Evolutionary conservation across 2,113 vertebrate genomes (phyloP), one percentile per base, ranked within the genome.

Genomic region (Dicrurus megarhynchus): DNA sequence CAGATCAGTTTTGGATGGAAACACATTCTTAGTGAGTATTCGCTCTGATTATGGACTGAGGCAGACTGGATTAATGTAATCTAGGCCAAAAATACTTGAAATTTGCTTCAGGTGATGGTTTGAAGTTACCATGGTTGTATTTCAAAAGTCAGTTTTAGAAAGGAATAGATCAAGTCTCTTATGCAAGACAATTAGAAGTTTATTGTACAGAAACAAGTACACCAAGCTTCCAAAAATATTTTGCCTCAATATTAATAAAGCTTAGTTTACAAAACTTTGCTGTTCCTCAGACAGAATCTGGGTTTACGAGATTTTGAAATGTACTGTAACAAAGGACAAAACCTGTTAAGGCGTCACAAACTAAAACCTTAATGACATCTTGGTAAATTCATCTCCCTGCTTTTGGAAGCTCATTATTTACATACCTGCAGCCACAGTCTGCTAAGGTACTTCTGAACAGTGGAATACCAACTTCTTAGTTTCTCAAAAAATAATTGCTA

Each of bases 161-260:
- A 90, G 60, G 68, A 85, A 57, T 7, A 49, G 41, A 49, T 67
- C 12, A 50, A 59, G 20, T 80, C 88, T 76, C 47, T 86, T 88
- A 78, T 35, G 79, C 95, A 89, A 95, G 95, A 81, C 77, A 78
- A 52, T 47, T 65, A 73, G 23, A 74, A 93, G 41, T 97, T 97
- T 97, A 97, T 97, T 97, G 37, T 96, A 94, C 84, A 93, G 92
- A 91, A 94, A 77, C 60, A 93, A 84, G 53, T 75, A 84, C 86
- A 89, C 32, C 65, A 86, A 87, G 46, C 73, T 81, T 84, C 83
- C 68, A 88, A 94, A 97, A 97, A 94, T 93, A 92, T 26, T 89
- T 92, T 73, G 30, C 28, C 87, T 64, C 2, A 4, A 5, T 67
- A 63, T 70, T 94, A 76, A 84, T 90, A 93, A 90, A 94, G 82